phyloP scores from a whole-genome alignment of 2,888 invertebrate genomes.

The Nasonovia ribisnigri region DNA sequence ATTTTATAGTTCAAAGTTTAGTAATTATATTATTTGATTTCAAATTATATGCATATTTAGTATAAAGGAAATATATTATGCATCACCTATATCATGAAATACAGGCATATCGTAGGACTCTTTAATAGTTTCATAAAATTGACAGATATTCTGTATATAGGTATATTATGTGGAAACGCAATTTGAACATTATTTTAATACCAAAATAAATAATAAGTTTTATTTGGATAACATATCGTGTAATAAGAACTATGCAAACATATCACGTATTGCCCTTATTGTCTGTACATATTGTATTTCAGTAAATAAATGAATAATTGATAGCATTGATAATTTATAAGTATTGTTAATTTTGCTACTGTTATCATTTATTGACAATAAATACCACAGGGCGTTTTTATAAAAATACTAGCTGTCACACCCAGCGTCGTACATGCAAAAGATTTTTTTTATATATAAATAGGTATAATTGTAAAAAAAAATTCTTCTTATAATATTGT shows the following conservation, averaged over 20 bases:
- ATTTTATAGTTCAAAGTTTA: neutral
- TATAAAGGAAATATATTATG: neutral
- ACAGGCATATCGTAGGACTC: neutral
- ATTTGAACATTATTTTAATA: neutral
- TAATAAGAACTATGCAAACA: neutral
- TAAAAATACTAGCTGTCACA: neutral
- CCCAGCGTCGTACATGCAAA: no score
- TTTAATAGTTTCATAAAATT: neutral
- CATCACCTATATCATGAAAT: neutral
- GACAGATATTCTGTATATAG: neutral
- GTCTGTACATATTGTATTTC: neutral
- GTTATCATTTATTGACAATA: neutral
- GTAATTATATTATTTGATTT: neutral
- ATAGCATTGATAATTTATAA: neutral
- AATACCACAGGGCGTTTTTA: neutral
- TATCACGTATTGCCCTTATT: neutral
- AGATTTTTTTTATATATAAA: no score
- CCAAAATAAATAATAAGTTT: no score
- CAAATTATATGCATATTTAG: neutral
- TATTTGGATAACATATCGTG: neutral
- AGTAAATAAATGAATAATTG: neutral
- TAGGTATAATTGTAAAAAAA: no score
- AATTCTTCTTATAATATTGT: no score
- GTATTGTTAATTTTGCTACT: neutral
- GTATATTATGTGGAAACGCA: neutral